phyloP scores from a whole-genome alignment of 2,113 vertebrate species.

The Petrocephalus microphthalmus region DNA sequence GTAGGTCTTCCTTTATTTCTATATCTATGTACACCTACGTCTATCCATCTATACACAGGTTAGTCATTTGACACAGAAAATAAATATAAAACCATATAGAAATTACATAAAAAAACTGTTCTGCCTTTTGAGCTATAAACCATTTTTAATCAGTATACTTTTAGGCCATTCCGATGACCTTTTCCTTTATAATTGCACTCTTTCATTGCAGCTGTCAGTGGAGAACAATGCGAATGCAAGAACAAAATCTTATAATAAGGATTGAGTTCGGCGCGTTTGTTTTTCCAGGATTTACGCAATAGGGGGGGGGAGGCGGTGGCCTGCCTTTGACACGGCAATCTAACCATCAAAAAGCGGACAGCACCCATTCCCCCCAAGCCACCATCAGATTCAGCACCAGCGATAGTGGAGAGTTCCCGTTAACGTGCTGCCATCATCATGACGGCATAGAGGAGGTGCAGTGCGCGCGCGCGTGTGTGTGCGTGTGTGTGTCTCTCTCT shows the following conservation, averaged over 20 bases:
- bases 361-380: not conserved
- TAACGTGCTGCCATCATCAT: not conserved
- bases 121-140: not conserved
- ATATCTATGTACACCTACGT: not conserved
- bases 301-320: not conserved
- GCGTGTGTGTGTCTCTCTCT: not conserved
- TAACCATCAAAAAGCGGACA: not conserved
- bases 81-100: not conserved
- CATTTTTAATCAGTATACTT: not conserved
- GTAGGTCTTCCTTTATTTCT: not conserved
- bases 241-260: not conserved
- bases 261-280: not conserved
- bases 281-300: not conserved
- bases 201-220: not conserved
- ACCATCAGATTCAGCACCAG: conserved; percentile 40
- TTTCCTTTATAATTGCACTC: not conserved
- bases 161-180: not conserved
- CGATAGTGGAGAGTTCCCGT: conserved; percentile 36
- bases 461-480: not conserved
- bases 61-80: not conserved
- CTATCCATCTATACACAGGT: not conserved
- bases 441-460: not conserved
- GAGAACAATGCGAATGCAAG: not conserved
- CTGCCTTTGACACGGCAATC: not conserved
- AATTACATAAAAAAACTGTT: not conserved